Evolutionary conservation across 2,888 invertebrate genomes (phyloP), one percentile per base, ranked within the genome.

Genomic region (Euproctis similis): DNA sequence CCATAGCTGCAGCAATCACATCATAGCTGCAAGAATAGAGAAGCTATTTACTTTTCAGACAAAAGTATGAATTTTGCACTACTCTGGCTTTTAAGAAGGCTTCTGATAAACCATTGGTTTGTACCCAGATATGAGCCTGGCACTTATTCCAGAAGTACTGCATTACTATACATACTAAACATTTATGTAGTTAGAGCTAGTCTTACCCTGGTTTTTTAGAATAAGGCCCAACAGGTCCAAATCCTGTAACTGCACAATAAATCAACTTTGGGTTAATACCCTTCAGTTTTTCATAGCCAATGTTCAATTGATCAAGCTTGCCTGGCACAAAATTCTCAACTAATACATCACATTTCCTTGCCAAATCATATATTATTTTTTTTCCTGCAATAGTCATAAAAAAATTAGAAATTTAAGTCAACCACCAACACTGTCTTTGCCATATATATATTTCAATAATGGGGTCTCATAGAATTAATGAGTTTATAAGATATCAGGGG

Each of bases 321-420:
- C 97, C 97, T 0, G 98, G 97, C 0, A 98, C 82, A 74, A 92
- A 98, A 74, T 98, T 98, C 69, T 98, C 98, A 1, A 98, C 87
- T 2, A 98, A 60, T 4, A 98, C 90, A 81, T 98, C 98, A 61
- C 92, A 91, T 56, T 90, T 88, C 25, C 71, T 74, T 0, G 91
- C 92, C 43, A 98, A 71, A 43, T 94, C 89, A 43, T 90, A 86
- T 14, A 95, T 76, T 5, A 95, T 49, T 32, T 68, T 58, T 47
- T 80, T 80, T 5, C 85, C 85, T 85, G 62, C 34, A 77, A 69
- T 11, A 2, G 8, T 2, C 8, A 19, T 4, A n/a, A n/a, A n/a
- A n/a, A n/a, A n/a, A n/a, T n/a, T n/a, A n/a, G n/a, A 5, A 8
- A 12, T 0, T 12, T 23, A 12, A 12, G 1, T 8, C 9, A 21